A percentile compares a stretch with the other conserved stretches of the same genome.
Conservation (phyloP, 2,797 vertebrate species). For the Lindbergichthys nudifrons region DNA sequence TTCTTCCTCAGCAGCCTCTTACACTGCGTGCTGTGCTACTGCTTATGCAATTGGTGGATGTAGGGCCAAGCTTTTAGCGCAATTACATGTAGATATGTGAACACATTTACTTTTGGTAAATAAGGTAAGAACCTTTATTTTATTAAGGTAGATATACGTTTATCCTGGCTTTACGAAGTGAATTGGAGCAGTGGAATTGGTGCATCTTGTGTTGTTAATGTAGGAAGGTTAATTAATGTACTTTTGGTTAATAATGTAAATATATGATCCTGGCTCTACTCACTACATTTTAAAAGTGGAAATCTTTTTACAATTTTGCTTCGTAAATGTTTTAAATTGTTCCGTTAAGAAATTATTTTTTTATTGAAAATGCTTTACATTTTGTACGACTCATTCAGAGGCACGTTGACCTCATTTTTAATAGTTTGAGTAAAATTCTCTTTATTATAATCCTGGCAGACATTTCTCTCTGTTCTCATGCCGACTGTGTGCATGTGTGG, state of each 20-base stretch:
- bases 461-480: constrained; percentile 7
- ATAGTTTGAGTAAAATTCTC: background rate
- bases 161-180: too few species aligned
- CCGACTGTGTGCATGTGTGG: constrained; percentile 23
- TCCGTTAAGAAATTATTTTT: background rate
- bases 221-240: background rate
- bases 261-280: background rate
- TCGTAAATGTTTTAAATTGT: background rate
- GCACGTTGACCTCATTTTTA: background rate
- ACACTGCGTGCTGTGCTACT: background rate
- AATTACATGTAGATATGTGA: too few species aligned
- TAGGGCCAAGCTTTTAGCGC: too few species aligned
- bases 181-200: too few species aligned
- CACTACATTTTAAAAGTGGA: background rate
- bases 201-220: too few species aligned
- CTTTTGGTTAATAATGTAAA: background rate
- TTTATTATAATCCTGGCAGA: background rate
- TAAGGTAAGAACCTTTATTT: too few species aligned
- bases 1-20: background rate
- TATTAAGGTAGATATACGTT: too few species aligned
- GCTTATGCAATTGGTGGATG: background rate
- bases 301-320: background rate
- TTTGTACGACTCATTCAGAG: background rate
- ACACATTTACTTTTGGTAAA: too few species aligned
- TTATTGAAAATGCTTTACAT: background rate